Evolutionary conservation across 2,888 invertebrate species (phyloP), one percentile per base, ranked within the genome.

Genomic region (Tachystola acroxantha): DNA sequence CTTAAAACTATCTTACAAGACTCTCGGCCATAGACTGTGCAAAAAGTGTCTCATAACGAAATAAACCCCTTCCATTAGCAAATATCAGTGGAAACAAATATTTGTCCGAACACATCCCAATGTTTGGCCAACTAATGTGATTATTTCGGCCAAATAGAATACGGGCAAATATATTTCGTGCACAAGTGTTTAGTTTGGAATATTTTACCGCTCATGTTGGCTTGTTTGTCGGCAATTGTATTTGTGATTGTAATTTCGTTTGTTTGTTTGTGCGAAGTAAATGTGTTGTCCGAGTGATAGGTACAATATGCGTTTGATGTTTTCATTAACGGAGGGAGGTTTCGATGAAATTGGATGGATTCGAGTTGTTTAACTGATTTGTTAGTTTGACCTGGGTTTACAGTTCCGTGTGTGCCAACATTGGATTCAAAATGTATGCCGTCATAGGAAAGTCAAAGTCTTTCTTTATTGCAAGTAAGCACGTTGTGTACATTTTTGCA

Each of bases 121-220:
- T 58, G 47, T 63, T 63, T 63, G 55, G 32, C 35, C 46, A 52
- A 52, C 54, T 63, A 64, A 63, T 63, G 55, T 53, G 54, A 61
- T 59, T 59, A 58, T 55, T 59, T 57, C 47, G 57, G 42, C 36
- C 54, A 58, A 58, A 56, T 33, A 27, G 27, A 19, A 38, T 37
- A 20, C 13, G n/a, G 20, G 16, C 25, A 27, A 37, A 32, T 43
- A 52, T 35, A 50, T 52, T 39, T 55, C 40, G 31, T 43, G 41
- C 35, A 27, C 25, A 33, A 41, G 38, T 39, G 36, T 40, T 36
- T 28, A 33, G 25, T 9, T 34, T 16, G 24, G 37, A 46, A 50
- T 50, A 49, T 50, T 46, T 50, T 42, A 45, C 39, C 35, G 9
- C 38, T 39, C 47, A 45, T 38, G 22, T 20, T 16, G 10, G 37